phyloP scores from a whole-genome alignment of 1,140 invertebrate genomes.

The Heliconius hewitsoni region DNA sequence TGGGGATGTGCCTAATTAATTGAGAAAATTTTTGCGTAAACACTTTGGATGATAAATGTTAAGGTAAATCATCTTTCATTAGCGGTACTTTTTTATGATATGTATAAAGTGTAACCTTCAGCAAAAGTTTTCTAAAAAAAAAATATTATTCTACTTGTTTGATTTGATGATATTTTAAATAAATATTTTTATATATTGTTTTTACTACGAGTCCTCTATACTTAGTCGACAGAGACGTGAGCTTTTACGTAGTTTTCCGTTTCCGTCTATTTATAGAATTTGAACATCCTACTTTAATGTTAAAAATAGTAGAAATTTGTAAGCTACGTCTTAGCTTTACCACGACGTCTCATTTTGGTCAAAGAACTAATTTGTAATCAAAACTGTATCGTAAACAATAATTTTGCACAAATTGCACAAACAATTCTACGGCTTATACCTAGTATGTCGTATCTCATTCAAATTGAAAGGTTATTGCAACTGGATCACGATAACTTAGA shows the following conservation, averaged over 20 bases:
- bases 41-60: conserved; percentile 1
- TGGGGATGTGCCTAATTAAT: conserved; percentile 48
- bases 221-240: no score
- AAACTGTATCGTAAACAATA: not conserved
- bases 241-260: no score
- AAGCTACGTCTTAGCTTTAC: not conserved
- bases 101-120: not conserved
- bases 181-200: not conserved
- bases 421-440: not conserved
- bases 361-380: not conserved
- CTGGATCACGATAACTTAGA: conserved; percentile 6
- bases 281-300: no score
- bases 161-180: not conserved
- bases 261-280: no score
- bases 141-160: not conserved
- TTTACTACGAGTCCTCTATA: not conserved
- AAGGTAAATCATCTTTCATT: not conserved
- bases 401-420: not conserved
- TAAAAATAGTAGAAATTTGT: no score
- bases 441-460: not conserved
- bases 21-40: conserved; percentile 25
- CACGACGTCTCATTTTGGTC: not conserved
- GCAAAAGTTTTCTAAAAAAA: not conserved
- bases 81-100: not conserved
- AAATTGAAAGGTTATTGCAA: conserved; percentile 5